Percentiles rank a stretch among this genome's conserved stretches.
Conservation (phyloP, 2,113 vertebrate genomes). For the Tenrec ecaudatus region DNA sequence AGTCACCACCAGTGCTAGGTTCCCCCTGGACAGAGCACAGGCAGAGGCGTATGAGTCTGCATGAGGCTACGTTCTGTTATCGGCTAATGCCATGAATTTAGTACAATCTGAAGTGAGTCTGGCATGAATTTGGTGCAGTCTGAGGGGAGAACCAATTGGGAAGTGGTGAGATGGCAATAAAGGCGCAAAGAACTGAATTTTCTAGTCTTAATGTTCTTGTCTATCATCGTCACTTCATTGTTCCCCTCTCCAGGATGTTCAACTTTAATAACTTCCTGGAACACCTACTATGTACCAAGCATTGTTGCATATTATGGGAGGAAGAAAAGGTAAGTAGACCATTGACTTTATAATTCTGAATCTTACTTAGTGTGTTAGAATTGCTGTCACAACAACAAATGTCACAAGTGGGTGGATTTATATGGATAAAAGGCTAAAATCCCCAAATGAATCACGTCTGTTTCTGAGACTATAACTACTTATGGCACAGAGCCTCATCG, state of each 20-base stretch:
- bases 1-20: accelerated
- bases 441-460: too few relatives aligned
- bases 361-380: background rate
- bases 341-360: background rate
- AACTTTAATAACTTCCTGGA: accelerated
- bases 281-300: background rate
- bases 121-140: background rate
- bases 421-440: background rate
- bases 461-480: too few relatives aligned
- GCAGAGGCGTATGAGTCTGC: background rate
- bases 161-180: accelerated
- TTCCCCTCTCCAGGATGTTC: accelerated
- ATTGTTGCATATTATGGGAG: accelerated
- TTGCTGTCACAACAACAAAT: background rate
- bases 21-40: too few relatives aligned
- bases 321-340: accelerated
- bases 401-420: background rate
- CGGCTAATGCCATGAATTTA: accelerated
- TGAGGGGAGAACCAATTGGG: accelerated
- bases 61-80: background rate
- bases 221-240: background rate
- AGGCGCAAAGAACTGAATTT: accelerated
- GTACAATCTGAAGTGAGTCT: too few relatives aligned
- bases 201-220: accelerated
- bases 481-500: too few relatives aligned